Base-by-base conservation (phyloP, 2,113 vertebrate genomes). In the Prionailurus viverrinus region DNA sequence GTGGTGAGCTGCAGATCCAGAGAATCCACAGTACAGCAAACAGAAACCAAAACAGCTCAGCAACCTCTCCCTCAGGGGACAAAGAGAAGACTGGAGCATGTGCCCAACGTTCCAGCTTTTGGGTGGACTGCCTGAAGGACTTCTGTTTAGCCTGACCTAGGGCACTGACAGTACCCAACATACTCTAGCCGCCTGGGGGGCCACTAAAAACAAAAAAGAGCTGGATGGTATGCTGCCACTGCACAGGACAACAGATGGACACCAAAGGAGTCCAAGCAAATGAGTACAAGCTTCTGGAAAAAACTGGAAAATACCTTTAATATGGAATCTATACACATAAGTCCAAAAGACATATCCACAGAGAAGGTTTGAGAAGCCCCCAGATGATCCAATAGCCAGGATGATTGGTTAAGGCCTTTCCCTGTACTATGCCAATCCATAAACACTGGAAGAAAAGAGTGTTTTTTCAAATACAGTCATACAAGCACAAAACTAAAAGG, bases 401-500 rank as follows among this genome's bases (percentile, higher is more conserved):
- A 19, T 93, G 25, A 83, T 3, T 84, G 25, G 51, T 65, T 36
- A 89, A 92, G 29, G 6, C 48, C 51, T 73, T 80, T 63, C 68
- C 66, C 55, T 63, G 53, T 48, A 63, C 69, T 81, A 69, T 94
- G 53, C 13, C 51, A 94, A 23, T 78, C 33, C 29, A 68, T 61
- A 95, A 93, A 76, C 85, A 90, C 86, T 51, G 23, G 73, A 16
- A 86, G 29, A 74, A 14, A 89, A 61, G 23, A 79, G 55, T 73
- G 10, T 51, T 90, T 86, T 73, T 74, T 76, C 79, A 95, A 86
- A 90, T 91, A 33, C 36, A 55, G 36, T 80, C 53, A 71, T 63
- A 80, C 33, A 41, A 91, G 91, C 27, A 87, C 74, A 95, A 95
- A 74, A 45, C 68, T 97, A 81, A 23, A 81, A 31, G 36, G 74